These are phyloP conservation scores for Drosophila lacicola DNA, from an alignment of 2,888 invertebrate genomes.

Conservation along the genomic window DNA sequence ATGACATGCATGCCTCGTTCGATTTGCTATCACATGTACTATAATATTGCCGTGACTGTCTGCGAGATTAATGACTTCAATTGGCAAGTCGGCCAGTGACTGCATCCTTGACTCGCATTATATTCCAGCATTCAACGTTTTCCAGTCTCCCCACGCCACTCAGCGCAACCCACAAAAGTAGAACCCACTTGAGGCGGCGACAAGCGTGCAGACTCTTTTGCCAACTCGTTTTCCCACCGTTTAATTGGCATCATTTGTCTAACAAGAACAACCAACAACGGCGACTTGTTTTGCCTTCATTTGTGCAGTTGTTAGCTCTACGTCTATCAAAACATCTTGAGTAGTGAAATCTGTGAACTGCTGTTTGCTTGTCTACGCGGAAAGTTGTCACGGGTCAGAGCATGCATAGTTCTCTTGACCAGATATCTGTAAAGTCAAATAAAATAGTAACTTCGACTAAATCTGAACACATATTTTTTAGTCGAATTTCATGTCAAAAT, in stretches of 20 bases:
- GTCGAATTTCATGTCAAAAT: too few species aligned
- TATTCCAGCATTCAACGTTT: conserved; percentile 3
- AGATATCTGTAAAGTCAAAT: conserved; percentile 32
- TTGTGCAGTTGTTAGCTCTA: conserved; percentile 27
- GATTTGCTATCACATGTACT: conserved; percentile 23
- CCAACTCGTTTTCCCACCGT: conserved; percentile 78
- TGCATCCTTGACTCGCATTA: not conserved
- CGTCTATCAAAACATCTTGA: conserved; percentile 50
- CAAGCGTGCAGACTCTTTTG: conserved; percentile 60
- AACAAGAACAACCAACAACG: conserved; percentile 60
- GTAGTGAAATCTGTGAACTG: conserved; percentile 44
- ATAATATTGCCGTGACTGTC: conserved; percentile 23
- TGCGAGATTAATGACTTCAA: conserved; percentile 55
- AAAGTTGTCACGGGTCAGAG: conserved; percentile 35
- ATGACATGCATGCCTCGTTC: conserved; percentile 8
- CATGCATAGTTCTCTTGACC: conserved; percentile 37
- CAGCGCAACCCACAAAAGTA: conserved; percentile 18
- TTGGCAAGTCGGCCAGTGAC: conserved; percentile 42
- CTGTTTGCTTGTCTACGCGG: conserved; percentile 58
- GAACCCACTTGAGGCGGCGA: conserved; percentile 53
- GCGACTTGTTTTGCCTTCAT: conserved; percentile 60
- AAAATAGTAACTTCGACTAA: conserved; percentile 8
- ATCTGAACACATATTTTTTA: too few species aligned
- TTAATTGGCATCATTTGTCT: conserved; percentile 81
- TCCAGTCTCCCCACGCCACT: conserved; percentile 57